phyloP scores from a whole-genome alignment of 2,888 invertebrate species.

The Dusona sp. region DNA sequence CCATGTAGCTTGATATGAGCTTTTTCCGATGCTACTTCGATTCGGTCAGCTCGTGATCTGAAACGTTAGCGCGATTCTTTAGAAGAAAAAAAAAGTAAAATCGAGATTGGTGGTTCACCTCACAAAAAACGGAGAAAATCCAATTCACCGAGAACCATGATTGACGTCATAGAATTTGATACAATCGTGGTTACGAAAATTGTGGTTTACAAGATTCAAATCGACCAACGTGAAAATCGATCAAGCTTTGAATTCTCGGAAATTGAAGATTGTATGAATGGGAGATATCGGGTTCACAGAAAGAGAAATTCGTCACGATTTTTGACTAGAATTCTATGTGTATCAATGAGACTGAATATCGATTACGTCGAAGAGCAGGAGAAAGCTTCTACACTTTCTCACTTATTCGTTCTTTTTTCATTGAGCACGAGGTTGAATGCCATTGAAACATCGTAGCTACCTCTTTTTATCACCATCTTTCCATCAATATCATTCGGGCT shows the following conservation, averaged over 20 bases:
- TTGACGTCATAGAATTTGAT: conserved; percentile 6
- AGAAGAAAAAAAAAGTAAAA: background rate
- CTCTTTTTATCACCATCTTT: background rate
- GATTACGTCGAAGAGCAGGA: conserved; percentile 69
- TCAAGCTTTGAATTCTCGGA: conserved; percentile 1
- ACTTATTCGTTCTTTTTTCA: conserved; percentile 44
- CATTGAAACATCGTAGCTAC: background rate
- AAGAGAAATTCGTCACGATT: conserved; percentile 26
- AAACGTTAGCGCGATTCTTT: background rate
- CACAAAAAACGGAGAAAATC: background rate
- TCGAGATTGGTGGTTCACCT: background rate
- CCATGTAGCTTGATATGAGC: background rate
- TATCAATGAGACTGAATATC: conserved; percentile 73
- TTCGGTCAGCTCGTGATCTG: background rate
- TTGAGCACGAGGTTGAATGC: conserved; percentile 36
- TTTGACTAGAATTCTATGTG: conserved; percentile 16
- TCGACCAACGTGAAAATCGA: background rate
- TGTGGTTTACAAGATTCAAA: background rate
- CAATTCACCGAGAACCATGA: conserved; percentile 1
- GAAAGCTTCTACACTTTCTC: conserved; percentile 40
- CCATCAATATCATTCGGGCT: background rate
- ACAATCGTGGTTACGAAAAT: conserved; percentile 4
- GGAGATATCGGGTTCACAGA: background rate
- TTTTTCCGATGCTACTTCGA: background rate
- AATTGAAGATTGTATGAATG: background rate